These are phyloP conservation scores for Sisyra terminalis DNA, from an alignment of 2,888 invertebrate genomes.

Conservation along the genomic window DNA sequence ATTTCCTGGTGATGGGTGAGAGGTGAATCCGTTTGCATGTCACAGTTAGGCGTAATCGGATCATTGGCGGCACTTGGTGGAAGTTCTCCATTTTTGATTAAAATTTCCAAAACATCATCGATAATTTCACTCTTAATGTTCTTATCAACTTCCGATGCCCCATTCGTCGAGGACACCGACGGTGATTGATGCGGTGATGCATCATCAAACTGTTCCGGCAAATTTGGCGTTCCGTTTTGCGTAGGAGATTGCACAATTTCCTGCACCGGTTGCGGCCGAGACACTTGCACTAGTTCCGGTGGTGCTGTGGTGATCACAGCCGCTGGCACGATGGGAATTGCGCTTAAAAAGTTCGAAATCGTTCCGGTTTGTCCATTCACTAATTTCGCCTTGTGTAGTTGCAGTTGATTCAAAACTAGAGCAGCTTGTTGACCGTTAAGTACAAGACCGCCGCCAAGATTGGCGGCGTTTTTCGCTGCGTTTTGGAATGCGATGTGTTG, in stretches of 20 bases:
- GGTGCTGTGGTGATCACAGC: conserved; percentile 24
- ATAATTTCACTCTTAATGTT: conserved; percentile 59
- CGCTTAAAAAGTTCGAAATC: conserved; percentile 39
- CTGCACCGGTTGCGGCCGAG: conserved; percentile 6
- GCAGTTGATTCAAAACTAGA: conserved; percentile 31
- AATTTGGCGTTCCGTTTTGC: conserved; percentile 18
- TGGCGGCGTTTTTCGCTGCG: conserved; percentile 43
- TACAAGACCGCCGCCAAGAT: conserved; percentile 33
- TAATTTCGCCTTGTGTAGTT: conserved; percentile 30
- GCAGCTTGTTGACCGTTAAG: conserved; percentile 43
- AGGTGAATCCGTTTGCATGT: conserved; percentile 17
- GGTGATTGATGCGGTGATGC: conserved; percentile 42
- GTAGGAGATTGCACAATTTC: conserved; percentile 4
- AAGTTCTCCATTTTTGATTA: conserved; percentile 84
- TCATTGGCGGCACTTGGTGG: conserved; percentile 76
- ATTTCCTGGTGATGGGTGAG: conserved; percentile 5
- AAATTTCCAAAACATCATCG: conserved; percentile 84
- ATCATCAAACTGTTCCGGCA: conserved; percentile 36
- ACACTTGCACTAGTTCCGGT: conserved; percentile 16
- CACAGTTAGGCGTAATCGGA: conserved; percentile 33
- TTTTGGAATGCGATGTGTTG: conserved; percentile 42
- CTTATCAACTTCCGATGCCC: conserved; percentile 21
- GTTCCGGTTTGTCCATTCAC: conserved; percentile 35
- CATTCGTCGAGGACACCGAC: conserved; percentile 52
- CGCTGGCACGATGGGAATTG: conserved; percentile 21